These are phyloP conservation scores for Drosophila helvetica DNA, from an alignment of 2,888 invertebrate species.

Conservation along the genomic window DNA sequence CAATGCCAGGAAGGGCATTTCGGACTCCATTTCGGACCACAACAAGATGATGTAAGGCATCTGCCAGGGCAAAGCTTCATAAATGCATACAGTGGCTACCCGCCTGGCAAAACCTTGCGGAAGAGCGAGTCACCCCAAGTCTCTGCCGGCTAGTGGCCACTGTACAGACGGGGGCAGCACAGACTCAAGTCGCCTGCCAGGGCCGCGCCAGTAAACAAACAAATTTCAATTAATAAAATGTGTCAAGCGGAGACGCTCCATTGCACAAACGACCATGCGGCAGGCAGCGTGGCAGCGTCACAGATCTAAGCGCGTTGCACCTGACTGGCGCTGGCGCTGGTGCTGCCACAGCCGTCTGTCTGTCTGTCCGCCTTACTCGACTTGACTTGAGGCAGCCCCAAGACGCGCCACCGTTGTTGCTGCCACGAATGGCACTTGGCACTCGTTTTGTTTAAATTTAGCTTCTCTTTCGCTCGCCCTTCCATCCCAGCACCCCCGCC, in stretches of 20 bases:
- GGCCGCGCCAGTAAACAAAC: slow-evolving; percentile 56
- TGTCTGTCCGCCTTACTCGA: slow-evolving; percentile 2
- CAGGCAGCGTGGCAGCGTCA: slow-evolving; percentile 20
- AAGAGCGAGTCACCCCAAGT: slow-evolving; percentile 5
- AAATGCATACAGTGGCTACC: too few species aligned
- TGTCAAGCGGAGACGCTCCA: slow-evolving; percentile 74
- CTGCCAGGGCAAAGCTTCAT: neutral
- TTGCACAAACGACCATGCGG: slow-evolving; percentile 58
- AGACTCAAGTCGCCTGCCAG: slow-evolving; percentile 23
- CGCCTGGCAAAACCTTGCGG: neutral
- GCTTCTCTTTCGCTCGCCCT: slow-evolving; percentile 6
- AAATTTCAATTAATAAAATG: slow-evolving; percentile 78
- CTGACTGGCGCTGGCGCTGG: slow-evolving; percentile 49
- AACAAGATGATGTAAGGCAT: neutral
- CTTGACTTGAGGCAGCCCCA: slow-evolving; percentile 37
- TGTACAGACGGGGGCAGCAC: slow-evolving; percentile 17
- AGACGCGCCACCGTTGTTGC: slow-evolving; percentile 23
- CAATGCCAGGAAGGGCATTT: too few species aligned
- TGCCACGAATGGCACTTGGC: slow-evolving; percentile 49
- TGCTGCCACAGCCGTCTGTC: slow-evolving; percentile 20
- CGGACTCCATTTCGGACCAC: neutral
- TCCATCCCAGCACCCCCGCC: slow-evolving; percentile 1
- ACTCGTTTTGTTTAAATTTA: slow-evolving; percentile 47
- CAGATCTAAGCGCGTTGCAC: slow-evolving; percentile 51
- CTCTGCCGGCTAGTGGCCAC: slow-evolving; percentile 17